Evolutionary conservation across 2,113 vertebrate species (phyloP), one percentile per base, ranked within the genome.

Genomic region (Microtus oregoni): DNA sequence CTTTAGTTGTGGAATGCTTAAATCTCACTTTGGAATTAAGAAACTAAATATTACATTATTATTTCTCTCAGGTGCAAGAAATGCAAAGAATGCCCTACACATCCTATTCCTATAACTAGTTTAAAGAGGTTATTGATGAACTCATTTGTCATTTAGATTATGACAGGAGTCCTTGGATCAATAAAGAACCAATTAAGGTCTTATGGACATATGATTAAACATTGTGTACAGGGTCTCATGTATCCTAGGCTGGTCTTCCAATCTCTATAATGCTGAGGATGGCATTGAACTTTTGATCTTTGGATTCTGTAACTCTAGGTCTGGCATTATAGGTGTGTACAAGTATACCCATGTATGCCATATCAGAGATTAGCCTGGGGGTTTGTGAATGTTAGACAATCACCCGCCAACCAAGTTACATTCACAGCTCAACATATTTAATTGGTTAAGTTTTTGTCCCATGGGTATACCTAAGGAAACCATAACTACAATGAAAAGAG

Each of bases 1-100:
- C 4, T 41, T 94, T 44, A 92, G 26, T 38, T 86, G 30, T 83
- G 30, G 17, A 82, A 95, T 78, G 93, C 8, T 44, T n/a, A 88
- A 94, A 72, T 47, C 22, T 68, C 76, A 67, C 44, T 22, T 52
- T 89, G 86, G 65, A 89, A 85, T 68, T 96, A 95, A 63, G 17
- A 58, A 88, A 28, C 41, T 58, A 76, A 82, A 47, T 86, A 92
- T 94, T 81, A 77, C 77, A 85, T 90, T 90, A 96, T 61, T 94
- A 61, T 19, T 86, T 85, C 52, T 41, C n/a, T 28, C 5, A 70
- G n/a, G 81, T 72, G 9, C 55, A 86, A 76, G 92, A 93, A 90
- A 85, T 88, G 61, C 6, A 52, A 15, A 24, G 41, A 1, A 3
- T 44, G 5, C 22, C 7, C 2, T 63, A 47, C 15, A 44, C 14